phyloP scores from a whole-genome alignment of 2,797 vertebrate species.

The Acanthurus lineatus region DNA sequence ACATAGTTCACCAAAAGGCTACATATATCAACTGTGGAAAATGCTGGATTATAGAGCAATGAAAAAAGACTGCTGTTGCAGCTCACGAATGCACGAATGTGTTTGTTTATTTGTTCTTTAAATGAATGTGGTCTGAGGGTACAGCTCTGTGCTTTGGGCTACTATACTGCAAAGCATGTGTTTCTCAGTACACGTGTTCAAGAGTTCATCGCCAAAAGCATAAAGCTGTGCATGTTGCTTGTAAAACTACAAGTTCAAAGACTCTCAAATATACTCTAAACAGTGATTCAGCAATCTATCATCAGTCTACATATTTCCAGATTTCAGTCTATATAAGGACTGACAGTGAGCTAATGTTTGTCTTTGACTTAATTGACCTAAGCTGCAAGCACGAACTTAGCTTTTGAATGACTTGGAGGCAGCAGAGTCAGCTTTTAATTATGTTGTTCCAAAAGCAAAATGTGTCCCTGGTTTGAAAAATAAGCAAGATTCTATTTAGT shows the following conservation, averaged over 20 bases:
- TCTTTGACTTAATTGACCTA: constrained; percentile 40
- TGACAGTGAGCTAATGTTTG: constrained; percentile 26
- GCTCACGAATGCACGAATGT: constrained; percentile 14
- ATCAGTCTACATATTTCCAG: background rate
- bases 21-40: background rate
- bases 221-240: constrained; percentile 32
- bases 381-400: constrained; percentile 19
- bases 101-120: background rate
- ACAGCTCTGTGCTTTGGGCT: constrained; percentile 7
- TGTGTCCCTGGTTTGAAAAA: constrained; percentile 17
- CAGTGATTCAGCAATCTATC: constrained; percentile 40
- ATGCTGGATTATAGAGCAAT: background rate
- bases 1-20: constrained; percentile 1
- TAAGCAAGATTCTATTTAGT: background rate
- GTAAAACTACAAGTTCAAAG: constrained; percentile 54
- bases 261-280: constrained; percentile 40
- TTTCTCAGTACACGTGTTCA: constrained; percentile 29
- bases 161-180: background rate
- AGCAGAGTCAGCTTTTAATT: constrained; percentile 17
- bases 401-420: constrained; percentile 20
- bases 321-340: background rate
- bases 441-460: background rate
- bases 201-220: constrained; percentile 41
- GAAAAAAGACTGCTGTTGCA: background rate
- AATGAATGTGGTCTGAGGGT: background rate